Base-by-base conservation (phyloP, 2,113 vertebrate species). In the Vidua chalybeata region DNA sequence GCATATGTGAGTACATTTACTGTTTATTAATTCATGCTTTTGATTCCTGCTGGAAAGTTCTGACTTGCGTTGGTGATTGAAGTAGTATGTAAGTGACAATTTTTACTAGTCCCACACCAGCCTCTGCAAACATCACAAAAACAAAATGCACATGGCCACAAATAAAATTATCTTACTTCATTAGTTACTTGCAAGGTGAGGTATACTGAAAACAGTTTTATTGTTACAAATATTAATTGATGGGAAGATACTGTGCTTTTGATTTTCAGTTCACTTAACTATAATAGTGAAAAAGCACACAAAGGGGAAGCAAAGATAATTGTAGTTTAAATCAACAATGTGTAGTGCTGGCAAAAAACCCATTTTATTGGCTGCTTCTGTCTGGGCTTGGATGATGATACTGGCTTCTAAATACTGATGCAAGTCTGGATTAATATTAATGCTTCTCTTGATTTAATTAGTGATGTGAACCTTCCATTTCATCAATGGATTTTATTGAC, bases 381-480 rank as follows among this genome's bases (percentile, higher is more conserved):
- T 69, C 39, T 93, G 24, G 39, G 41, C 39, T 80, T 91, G 64
- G 41, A 35, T 94, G 39, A 39, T 91, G 37, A 58, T 82, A 64
- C 15, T 87, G 72, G 21, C 23, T 88, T 95, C 93, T 89, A 90
- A 59, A 84, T 93, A 72, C 48, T 85, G 58, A 86, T 87, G 37
- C 51, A 77, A 67, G 61, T 81, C 66, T 89, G 80, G 15, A 93
- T 97, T 93, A 93, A 79, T 90, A 90, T 87, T 89, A 59, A 62
- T 92, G 58, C 8, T 84, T 89, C 85, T 95, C 84, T 90, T 92
- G 67, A 95, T 96, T 96, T 89, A 92, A 92, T 94, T 94, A 87
- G 82, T 90, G 37, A 92, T 71, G 35, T 77, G 91, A 69, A 74
- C 27, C 19, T 92, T 97, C 4, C 13, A 77, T 96, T 94, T 43